Conservation (phyloP, 2,113 vertebrate species). For the Odocoileus virginianus region DNA sequence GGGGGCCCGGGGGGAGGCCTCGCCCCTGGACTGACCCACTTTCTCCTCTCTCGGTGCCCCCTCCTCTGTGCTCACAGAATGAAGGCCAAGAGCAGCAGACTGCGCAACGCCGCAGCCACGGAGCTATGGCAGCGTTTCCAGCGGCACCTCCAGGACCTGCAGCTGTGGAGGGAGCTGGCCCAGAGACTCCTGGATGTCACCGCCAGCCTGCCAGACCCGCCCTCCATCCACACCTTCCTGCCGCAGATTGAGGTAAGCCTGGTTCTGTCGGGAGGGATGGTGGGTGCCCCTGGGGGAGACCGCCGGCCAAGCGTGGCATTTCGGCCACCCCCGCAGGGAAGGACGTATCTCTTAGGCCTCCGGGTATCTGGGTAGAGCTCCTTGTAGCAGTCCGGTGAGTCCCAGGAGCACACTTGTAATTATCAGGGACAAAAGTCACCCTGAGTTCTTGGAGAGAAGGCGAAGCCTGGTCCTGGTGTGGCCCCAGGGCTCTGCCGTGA, state of each 20-base stretch:
- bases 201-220: constrained; percentile 80
- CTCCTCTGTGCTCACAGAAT: constrained; percentile 79
- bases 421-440: not conserved
- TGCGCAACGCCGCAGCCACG: constrained; percentile 79
- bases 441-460: not conserved
- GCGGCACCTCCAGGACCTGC: constrained; percentile 83
- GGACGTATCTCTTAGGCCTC: accelerated
- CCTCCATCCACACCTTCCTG: constrained; percentile 81
- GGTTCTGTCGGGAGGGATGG: not conserved
- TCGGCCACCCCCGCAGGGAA: not conserved
- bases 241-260: constrained; percentile 88
- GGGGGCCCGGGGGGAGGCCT: not conserved
- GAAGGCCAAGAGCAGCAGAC: constrained; percentile 82
- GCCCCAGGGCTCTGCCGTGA: not conserved
- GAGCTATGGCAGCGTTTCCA: constrained; percentile 84
- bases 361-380: not conserved
- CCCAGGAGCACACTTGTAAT: no score
- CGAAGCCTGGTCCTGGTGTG: not conserved
- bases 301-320: not conserved
- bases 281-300: not conserved
- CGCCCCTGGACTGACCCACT: not conserved
- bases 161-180: constrained; percentile 84
- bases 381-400: accelerated
- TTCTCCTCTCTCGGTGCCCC: not conserved
- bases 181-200: constrained; percentile 86